These are phyloP conservation scores for Pyralis farinalis DNA, from an alignment of 2,888 invertebrate species.

Conservation along the genomic window DNA sequence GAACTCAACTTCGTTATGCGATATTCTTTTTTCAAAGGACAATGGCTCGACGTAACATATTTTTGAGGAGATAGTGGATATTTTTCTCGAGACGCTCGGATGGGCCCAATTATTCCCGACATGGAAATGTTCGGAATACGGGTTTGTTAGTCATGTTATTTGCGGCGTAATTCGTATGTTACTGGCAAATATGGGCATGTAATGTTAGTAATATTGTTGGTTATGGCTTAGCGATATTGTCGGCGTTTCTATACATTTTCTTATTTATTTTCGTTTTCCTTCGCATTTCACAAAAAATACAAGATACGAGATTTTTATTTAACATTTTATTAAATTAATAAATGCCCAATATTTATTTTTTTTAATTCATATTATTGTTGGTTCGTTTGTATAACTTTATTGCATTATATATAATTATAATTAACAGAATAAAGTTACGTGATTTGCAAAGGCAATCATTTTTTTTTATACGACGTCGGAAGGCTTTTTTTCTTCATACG, in stretches of 20 bases:
- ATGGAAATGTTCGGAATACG: constrained; percentile 57
- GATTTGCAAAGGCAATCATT: no score
- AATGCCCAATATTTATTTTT: no score
- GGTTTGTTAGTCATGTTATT: constrained; percentile 56
- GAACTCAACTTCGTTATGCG: constrained; percentile 79
- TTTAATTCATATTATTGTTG: no score
- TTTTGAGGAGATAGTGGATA: constrained; percentile 66
- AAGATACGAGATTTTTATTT: no score
- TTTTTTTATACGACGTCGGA: no score
- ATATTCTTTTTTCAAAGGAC: constrained; percentile 80
- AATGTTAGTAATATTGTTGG: constrained; percentile 6
- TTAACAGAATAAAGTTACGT: no score
- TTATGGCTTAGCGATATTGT: constrained; percentile 6
- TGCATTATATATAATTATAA: no score
- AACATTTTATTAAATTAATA: no score
- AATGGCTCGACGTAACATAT: constrained; percentile 74
- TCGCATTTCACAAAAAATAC: not conserved
- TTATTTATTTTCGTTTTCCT: constrained; percentile 9
- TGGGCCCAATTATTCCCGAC: constrained; percentile 72
- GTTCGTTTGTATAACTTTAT: no score
- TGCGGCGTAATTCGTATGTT: constrained; percentile 30
- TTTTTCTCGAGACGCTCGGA: constrained; percentile 63
- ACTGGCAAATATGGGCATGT: constrained; percentile 4
- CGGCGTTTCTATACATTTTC: constrained; percentile 4
- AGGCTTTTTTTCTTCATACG: no score